A percentile compares a stretch with the other conserved stretches of the same genome.
These are phyloP conservation scores for Microplitis mediator DNA, from an alignment of 1,140 invertebrate genomes.

Conservation along the genomic window DNA sequence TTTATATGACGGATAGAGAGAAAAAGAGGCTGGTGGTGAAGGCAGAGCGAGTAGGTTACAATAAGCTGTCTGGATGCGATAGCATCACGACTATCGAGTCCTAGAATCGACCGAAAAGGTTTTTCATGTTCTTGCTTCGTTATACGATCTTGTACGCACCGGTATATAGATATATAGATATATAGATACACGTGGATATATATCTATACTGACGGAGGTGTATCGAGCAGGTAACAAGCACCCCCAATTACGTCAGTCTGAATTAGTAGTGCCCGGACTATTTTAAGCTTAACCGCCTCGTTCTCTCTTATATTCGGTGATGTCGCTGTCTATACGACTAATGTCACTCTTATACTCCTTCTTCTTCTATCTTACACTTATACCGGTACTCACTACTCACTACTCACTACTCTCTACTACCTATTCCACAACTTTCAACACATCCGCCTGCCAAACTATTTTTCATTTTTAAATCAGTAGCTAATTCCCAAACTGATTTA, in stretches of 20 bases:
- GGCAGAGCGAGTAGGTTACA: conserved; percentile 46
- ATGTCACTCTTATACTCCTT: too few species aligned
- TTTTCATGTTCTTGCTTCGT: conserved; percentile 62
- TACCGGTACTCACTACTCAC: too few species aligned
- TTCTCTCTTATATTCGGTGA: background rate
- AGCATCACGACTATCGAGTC: conserved; percentile 56
- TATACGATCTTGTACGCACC: conserved; percentile 58
- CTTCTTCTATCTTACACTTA: too few species aligned
- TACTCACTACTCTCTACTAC: too few species aligned
- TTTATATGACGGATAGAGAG: background rate
- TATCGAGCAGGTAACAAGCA: conserved; percentile 58
- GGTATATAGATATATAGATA: conserved; percentile 30
- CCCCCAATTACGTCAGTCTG: conserved; percentile 60
- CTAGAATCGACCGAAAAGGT: conserved; percentile 58
- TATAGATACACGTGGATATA: background rate
- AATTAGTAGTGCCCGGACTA: conserved; percentile 59
- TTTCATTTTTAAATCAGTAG: too few species aligned
- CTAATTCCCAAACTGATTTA: too few species aligned
- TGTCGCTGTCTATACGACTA: too few species aligned
- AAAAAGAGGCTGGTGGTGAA: conserved; percentile 20
- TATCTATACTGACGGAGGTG: conserved; percentile 25
- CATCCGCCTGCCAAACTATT: too few species aligned
- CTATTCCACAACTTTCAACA: too few species aligned
- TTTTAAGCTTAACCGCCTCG: conserved; percentile 49
- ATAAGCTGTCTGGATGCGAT: conserved; percentile 54